A percentile compares a stretch with the other conserved stretches of the same genome.
Evolutionary conservation across 2,888 invertebrate genomes (phyloP).

Genomic region (Anorthoa munda): DNA sequence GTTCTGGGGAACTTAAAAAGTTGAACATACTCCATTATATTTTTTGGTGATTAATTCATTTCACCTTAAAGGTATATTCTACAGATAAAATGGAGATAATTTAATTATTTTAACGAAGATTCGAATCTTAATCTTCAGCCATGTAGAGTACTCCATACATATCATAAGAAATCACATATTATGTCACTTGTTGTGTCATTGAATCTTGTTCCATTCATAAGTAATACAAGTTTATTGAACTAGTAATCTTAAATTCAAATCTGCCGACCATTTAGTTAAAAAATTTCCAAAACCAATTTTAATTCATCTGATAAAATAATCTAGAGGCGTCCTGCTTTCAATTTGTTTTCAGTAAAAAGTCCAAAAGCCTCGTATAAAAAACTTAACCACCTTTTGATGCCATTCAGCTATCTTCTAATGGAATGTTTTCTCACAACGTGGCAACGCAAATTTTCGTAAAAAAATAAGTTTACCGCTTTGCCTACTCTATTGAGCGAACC

Average conservation of each 20-base stretch:
- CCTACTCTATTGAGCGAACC: conserved; percentile 18
- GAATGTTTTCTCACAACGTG: conserved; percentile 40
- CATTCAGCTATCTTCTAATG: conserved; percentile 55
- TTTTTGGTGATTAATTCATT: too few relatives aligned
- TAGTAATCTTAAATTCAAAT: conserved; percentile 22
- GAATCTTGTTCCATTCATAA: neutral
- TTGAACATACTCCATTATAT: too few relatives aligned
- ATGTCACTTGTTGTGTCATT: neutral
- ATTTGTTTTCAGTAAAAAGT: conserved; percentile 39
- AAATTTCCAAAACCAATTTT: conserved; percentile 25
- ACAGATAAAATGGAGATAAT: neutral
- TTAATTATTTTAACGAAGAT: neutral
- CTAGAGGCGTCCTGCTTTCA: conserved; percentile 27
- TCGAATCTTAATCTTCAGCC: neutral
- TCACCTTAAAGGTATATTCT: too few relatives aligned
- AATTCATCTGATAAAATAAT: conserved; percentile 35
- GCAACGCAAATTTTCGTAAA: conserved; percentile 14
- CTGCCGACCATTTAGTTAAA: conserved; percentile 14
- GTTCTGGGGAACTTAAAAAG: too few relatives aligned
- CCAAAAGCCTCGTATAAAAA: conserved; percentile 26
- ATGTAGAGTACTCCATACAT: neutral
- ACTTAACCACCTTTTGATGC: conserved; percentile 47
- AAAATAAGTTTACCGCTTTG: conserved; percentile 28
- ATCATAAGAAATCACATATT: neutral
- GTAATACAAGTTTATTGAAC: neutral